Conservation (phyloP, 2,113 vertebrate species). For the Percina caprodes region DNA sequence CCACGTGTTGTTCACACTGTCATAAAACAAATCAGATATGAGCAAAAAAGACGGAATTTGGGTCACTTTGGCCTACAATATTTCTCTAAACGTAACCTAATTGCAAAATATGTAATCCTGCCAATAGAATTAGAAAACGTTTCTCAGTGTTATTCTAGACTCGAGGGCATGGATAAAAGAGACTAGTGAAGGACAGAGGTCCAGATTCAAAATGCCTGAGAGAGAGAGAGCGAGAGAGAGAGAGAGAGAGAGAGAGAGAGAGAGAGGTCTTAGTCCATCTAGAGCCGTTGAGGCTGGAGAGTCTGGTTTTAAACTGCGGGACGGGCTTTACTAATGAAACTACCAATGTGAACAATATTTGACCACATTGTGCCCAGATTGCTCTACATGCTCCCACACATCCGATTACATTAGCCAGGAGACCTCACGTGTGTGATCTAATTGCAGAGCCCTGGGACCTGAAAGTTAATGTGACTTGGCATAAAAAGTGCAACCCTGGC, state of each 20-base stretch:
- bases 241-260: not conserved
- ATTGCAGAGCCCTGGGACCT: slow-evolving; percentile 15
- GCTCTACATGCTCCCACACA: not conserved
- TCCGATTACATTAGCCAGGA: not conserved
- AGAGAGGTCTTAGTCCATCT: not conserved
- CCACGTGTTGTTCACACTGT: no score
- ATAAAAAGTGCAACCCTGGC: not conserved
- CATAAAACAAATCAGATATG: no score
- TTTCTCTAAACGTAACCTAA: no score
- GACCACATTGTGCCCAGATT: not conserved
- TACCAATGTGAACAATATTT: not conserved
- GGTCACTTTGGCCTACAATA: no score
- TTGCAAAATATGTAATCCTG: no score
- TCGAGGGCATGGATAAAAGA: not conserved
- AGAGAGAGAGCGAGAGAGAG: not conserved
- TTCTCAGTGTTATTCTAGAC: not conserved
- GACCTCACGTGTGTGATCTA: not conserved
- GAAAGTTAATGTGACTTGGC: slow-evolving; percentile 13
- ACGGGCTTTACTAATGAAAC: not conserved
- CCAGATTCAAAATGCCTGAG: slow-evolving; percentile 2
- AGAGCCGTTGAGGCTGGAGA: not conserved
- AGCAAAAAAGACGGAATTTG: no score
- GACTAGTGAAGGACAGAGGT: slow-evolving; percentile 3
- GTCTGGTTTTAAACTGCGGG: not conserved
- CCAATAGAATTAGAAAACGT: not conserved